Base-by-base conservation (phyloP, 1,140 invertebrate species). In the Heterodera carotae region DNA sequence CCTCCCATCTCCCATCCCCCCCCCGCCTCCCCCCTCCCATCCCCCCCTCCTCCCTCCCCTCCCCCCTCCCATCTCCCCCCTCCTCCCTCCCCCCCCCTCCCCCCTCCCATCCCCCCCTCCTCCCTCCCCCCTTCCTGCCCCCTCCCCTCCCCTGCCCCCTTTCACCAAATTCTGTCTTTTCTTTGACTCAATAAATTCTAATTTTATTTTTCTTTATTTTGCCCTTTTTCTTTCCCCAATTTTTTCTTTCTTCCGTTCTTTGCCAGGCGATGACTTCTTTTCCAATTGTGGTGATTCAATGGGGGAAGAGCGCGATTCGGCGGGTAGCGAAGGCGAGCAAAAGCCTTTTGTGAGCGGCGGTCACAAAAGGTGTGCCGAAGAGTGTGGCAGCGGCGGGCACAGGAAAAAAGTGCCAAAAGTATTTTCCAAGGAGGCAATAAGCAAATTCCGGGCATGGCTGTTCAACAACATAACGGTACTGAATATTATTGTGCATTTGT, bases 361-460 rank as follows among this genome's bases (percentile, higher is more conserved):
- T 43, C 56, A 62, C n/a, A 73, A 73, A 43, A 70, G 56, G 27
- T 64, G 18, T 22, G 75, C 12, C 64, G 39, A 18, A 53, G 56
- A 78, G 29, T 27, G 67, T 27, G 34, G 36, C 8, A 7, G 34
- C 2, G 12, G 25, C 12, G 43, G 74, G 34, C 70, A 64, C 59
- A 73, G 69, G 48, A 36, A 85, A 67, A 86, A 86, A 79, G 85
- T 87, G 25, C 85, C 85, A 15, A 87, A 87, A 76, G 85, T 87
- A 18, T 87, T 87, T 71, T 84, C 81, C 31, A 87, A 87, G 60
- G 85, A 87, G 66, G 85, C 85, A 33, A 87, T 87, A 33, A 87
- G 83, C 48, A 87, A 87, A 75, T 87, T 87, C 76, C 71, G 85
- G 36, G 76, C 85, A 25, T 87, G 85, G 85, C 81, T 87, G 29